Evolutionary conservation across 1,140 invertebrate species (phyloP).

Genomic region (Calliopsis andreniformis): DNA sequence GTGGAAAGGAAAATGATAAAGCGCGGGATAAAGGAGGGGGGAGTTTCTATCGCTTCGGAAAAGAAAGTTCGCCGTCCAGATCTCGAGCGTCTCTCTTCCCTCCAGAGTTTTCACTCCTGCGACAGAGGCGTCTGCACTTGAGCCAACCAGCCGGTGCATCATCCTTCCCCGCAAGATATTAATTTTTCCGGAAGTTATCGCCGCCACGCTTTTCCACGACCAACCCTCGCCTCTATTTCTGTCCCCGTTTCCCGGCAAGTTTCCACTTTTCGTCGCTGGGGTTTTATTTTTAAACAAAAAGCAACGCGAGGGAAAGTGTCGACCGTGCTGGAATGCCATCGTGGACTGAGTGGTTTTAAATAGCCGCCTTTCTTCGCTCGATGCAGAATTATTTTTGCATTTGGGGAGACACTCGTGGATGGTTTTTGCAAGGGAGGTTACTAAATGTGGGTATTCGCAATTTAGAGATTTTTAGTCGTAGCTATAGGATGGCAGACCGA

Average conservation of each 20-base stretch:
- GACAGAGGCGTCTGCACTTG: slow-evolving; percentile 48
- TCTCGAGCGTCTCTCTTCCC: slow-evolving; percentile 42
- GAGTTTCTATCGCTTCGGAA: slow-evolving; percentile 53
- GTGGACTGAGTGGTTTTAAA: slow-evolving; percentile 26
- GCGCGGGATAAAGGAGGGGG: background rate
- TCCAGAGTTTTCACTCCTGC: background rate
- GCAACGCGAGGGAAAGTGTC: slow-evolving; percentile 13
- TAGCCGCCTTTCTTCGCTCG: background rate
- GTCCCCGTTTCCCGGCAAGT: background rate
- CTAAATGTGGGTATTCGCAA: too few species aligned
- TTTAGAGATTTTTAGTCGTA: too few species aligned
- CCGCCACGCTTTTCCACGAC: slow-evolving; percentile 12
- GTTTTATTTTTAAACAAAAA: slow-evolving; percentile 50
- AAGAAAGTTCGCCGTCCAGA: slow-evolving; percentile 66
- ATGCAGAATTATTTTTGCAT: background rate
- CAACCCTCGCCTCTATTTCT: background rate
- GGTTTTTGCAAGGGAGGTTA: background rate
- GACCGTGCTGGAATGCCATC: slow-evolving; percentile 5
- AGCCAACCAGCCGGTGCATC: slow-evolving; percentile 64
- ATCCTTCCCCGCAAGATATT: slow-evolving; percentile 68
- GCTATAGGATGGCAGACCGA: too few species aligned
- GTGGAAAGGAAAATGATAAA: background rate
- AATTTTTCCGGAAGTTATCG: slow-evolving; percentile 75
- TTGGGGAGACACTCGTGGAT: background rate
- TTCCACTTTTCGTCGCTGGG: slow-evolving; percentile 50